Conservation (phyloP, 2,888 invertebrate species). For the Theretra japonica region DNA sequence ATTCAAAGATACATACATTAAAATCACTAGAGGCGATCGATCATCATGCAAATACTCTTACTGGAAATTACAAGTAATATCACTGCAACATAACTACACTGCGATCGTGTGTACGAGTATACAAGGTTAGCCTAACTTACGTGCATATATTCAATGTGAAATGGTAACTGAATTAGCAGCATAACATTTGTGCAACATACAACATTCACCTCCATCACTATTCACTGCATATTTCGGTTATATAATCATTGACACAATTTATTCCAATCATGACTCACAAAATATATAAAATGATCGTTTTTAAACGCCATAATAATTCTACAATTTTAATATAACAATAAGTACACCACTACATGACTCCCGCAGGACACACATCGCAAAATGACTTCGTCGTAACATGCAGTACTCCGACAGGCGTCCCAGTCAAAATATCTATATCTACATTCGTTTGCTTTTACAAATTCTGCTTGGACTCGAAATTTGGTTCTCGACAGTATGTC, state of each 20-base stretch:
- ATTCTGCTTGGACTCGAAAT: slow-evolving; percentile 57
- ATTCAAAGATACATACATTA: slow-evolving; percentile 38
- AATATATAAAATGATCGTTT: slow-evolving; percentile 33
- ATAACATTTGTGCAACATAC: slow-evolving; percentile 56
- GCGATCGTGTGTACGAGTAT: slow-evolving; percentile 53
- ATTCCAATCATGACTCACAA: slow-evolving; percentile 1
- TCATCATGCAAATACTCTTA: slow-evolving; percentile 43
- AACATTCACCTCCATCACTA: slow-evolving; percentile 34
- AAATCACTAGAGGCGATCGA: slow-evolving; percentile 45
- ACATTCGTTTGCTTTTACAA: slow-evolving; percentile 63
- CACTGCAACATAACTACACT: slow-evolving; percentile 65
- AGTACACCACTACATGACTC: slow-evolving; percentile 34
- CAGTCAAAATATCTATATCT: slow-evolving; percentile 42
- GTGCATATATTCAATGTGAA: slow-evolving; percentile 57
- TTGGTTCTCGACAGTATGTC: slow-evolving; percentile 56
- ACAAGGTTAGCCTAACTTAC: slow-evolving; percentile 52
- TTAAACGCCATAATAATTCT: slow-evolving; percentile 34
- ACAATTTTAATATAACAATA: slow-evolving; percentile 35
- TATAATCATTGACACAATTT: slow-evolving; percentile 18
- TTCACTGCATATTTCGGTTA: background rate
- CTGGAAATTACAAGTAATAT: slow-evolving; percentile 67
- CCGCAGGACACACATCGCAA: background rate
- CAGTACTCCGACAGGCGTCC: slow-evolving; percentile 43
- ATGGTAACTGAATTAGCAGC: slow-evolving; percentile 70
- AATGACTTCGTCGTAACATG: slow-evolving; percentile 33